Evolutionary conservation across 2,797 vertebrate genomes (phyloP).

Genomic region (Melanogrammus aeglefinus): DNA sequence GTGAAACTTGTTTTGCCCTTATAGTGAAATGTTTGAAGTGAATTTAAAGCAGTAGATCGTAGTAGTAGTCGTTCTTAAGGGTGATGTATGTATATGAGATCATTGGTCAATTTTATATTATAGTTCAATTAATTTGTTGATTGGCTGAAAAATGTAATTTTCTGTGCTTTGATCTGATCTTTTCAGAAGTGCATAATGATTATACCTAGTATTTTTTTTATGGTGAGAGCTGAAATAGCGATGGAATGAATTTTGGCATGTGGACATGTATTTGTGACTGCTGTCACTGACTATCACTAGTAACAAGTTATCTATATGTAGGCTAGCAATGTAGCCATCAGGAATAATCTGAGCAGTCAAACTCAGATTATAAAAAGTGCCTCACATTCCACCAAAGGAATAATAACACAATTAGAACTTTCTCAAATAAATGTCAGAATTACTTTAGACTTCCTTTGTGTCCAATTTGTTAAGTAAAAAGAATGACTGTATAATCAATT

Average conservation of each 20-base stretch:
- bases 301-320: not conserved
- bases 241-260: constrained; percentile 9
- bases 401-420: constrained; percentile 7
- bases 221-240: not conserved
- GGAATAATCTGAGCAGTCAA: not conserved
- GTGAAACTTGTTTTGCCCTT: constrained; percentile 26
- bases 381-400: not conserved
- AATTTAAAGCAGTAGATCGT: constrained; percentile 18
- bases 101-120: constrained; percentile 6
- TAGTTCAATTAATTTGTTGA: constrained; percentile 7
- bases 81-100: constrained; percentile 31
- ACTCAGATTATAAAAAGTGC: constrained; percentile 1
- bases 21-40: constrained; percentile 19
- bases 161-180: constrained; percentile 1
- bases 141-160: constrained; percentile 15
- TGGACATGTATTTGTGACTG: not conserved
- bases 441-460: not conserved
- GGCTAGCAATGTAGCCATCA: not conserved
- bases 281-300: not conserved
- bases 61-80: constrained; percentile 20
- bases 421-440: not conserved
- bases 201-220: not conserved
- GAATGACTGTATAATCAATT: constrained; percentile 20
- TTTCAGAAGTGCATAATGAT: constrained; percentile 13
- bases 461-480: not conserved